phyloP scores from a whole-genome alignment of 2,888 invertebrate species.

The Lasioglossum figueresi region DNA sequence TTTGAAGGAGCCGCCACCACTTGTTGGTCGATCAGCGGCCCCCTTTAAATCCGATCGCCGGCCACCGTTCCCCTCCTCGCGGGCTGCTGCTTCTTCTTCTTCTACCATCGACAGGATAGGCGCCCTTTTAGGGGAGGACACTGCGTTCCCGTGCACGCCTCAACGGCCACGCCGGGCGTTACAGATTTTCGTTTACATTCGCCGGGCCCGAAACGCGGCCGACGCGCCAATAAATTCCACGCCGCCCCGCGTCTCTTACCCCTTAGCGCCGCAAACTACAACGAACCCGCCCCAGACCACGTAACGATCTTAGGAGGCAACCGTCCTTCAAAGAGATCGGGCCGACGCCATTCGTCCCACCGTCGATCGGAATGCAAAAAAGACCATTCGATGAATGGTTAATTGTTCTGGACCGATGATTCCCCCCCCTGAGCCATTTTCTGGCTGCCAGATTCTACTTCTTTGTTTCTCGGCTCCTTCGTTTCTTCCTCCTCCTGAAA shows the following conservation, averaged over 20 bases:
- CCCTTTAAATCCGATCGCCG: conserved; percentile 81
- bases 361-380: conserved; percentile 29
- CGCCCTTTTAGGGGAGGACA: conserved; percentile 71
- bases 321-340: conserved; percentile 40
- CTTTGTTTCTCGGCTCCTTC: neutral
- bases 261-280: conserved; percentile 58
- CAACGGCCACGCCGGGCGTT: conserved; percentile 74
- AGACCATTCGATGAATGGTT: conserved; percentile 40
- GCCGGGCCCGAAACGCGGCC: conserved; percentile 59
- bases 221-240: conserved; percentile 74
- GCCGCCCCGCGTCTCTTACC: conserved; percentile 59
- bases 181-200: conserved; percentile 80
- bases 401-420: conserved; percentile 39
- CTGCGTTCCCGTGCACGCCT: conserved; percentile 74
- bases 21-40: conserved; percentile 81
- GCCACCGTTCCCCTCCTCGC: conserved; percentile 49
- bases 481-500: neutral
- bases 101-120: conserved; percentile 74
- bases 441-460: neutral
- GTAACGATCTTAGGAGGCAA: conserved; percentile 13
- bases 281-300: conserved; percentile 8
- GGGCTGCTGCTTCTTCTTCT: conserved; percentile 46
- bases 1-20: conserved; percentile 81
- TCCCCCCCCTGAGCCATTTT: neutral
- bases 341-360: conserved; percentile 34